phyloP scores from a whole-genome alignment of 2,797 vertebrate genomes.

The Eulemur mongoz region DNA sequence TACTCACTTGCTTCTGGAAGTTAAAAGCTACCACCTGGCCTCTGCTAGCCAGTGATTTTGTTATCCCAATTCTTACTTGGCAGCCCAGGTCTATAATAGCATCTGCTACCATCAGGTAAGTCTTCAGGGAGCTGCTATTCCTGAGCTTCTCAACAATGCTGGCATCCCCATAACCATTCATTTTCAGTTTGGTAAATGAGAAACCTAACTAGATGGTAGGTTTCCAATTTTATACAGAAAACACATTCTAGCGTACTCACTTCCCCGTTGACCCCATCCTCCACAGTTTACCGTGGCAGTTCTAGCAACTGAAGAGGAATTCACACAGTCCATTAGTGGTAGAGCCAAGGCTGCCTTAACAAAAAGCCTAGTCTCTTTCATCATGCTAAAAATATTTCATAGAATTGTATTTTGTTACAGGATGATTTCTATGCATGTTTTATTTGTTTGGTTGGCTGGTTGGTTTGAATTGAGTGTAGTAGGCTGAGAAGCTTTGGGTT shows the following conservation, averaged over 20 bases:
- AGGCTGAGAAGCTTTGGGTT: constrained; percentile 22
- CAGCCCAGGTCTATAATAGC: neutral
- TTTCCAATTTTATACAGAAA: neutral
- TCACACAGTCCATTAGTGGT: neutral
- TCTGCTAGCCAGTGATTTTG: neutral
- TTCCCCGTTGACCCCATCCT: neutral
- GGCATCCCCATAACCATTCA: neutral
- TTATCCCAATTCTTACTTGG: neutral
- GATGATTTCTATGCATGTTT: constrained; percentile 27
- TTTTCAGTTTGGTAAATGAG: neutral
- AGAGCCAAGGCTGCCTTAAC: neutral
- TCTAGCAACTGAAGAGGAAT: neutral
- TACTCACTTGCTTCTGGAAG: neutral
- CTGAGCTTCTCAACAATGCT: neutral
- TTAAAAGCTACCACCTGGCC: neutral
- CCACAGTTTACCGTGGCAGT: neutral
- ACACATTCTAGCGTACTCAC: too few species aligned
- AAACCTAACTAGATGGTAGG: neutral
- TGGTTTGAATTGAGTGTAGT: constrained; percentile 26
- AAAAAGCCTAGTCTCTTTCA: neutral
- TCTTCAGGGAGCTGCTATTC: neutral
- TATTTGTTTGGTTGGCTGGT: neutral
- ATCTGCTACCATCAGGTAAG: neutral
- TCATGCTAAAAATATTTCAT: neutral
- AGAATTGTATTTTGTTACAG: neutral